These are phyloP conservation scores for Sciurus vulgaris DNA, from an alignment of 2,797 vertebrate genomes.

Conservation along the genomic window DNA sequence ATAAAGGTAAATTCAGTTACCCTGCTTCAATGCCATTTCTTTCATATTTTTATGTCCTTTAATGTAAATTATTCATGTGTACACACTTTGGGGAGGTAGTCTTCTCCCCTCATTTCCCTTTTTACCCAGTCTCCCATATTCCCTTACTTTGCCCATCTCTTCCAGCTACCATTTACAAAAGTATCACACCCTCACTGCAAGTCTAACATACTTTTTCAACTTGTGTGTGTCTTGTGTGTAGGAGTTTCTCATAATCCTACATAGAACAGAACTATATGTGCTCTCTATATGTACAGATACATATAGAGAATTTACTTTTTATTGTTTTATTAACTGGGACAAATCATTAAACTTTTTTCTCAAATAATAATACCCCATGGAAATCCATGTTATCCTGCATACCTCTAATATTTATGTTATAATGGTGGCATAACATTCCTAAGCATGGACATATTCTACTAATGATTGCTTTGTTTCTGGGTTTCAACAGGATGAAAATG, in stretches of 20 bases:
- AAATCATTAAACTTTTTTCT: constrained; percentile 18
- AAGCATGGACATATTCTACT: not conserved
- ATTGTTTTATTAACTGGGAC: not conserved
- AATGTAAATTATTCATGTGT: not conserved
- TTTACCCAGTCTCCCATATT: not conserved
- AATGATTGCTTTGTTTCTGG: not conserved
- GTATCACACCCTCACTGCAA: not conserved
- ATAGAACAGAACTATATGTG: not conserved
- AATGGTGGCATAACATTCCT: not conserved
- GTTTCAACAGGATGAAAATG: not conserved
- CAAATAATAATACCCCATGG: not conserved
- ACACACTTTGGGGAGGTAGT: not conserved
- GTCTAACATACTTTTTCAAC: not conserved
- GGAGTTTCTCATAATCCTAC: not conserved
- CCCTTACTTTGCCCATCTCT: not conserved
- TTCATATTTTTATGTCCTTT: constrained; percentile 8
- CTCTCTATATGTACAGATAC: not conserved
- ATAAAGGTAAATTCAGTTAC: not conserved
- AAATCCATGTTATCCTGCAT: not conserved
- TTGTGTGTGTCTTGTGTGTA: not conserved
- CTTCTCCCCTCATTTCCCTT: not conserved
- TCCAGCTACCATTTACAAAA: not conserved
- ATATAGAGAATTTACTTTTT: not conserved
- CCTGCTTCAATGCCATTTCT: not conserved
- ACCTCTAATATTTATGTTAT: not conserved